phyloP scores from a whole-genome alignment of 2,888 invertebrate species.

The Zaprionus obscuricornis region DNA sequence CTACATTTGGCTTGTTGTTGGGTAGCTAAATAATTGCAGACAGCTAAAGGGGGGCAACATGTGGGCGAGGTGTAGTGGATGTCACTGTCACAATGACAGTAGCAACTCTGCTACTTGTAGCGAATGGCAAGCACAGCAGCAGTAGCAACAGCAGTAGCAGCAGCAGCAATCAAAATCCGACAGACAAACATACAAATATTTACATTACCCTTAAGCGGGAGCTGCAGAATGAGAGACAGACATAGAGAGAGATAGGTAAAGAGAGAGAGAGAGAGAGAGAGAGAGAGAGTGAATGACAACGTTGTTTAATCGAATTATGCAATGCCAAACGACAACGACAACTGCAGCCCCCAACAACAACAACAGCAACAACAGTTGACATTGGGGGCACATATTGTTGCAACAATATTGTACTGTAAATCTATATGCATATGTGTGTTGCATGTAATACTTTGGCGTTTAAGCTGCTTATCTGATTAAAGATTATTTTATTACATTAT shows the following conservation, averaged over 20 bases:
- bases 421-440: no score
- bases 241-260: background rate
- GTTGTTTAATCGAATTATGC: constrained; percentile 73
- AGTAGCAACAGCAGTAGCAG: no score
- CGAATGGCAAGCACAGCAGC: constrained; percentile 39
- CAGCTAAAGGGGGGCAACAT: constrained; percentile 4
- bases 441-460: no score
- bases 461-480: no score
- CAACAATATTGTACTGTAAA: no score
- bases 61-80: background rate
- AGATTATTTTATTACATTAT: no score
- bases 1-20: constrained; percentile 49
- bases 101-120: background rate
- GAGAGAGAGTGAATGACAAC: constrained; percentile 21
- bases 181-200: constrained; percentile 65
- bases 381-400: no score
- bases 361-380: constrained; percentile 27
- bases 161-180: constrained; percentile 64
- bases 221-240: no score
- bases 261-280: background rate
- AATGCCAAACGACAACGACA: constrained; percentile 31
- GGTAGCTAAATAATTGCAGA: constrained; percentile 62
- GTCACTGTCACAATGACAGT: background rate
- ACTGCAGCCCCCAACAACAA: constrained; percentile 34
- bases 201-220: constrained; percentile 40